Evolutionary conservation across 1,140 invertebrate genomes (phyloP), one percentile per base, ranked within the genome.

Genomic region (Mizuhopecten yessoensis): DNA sequence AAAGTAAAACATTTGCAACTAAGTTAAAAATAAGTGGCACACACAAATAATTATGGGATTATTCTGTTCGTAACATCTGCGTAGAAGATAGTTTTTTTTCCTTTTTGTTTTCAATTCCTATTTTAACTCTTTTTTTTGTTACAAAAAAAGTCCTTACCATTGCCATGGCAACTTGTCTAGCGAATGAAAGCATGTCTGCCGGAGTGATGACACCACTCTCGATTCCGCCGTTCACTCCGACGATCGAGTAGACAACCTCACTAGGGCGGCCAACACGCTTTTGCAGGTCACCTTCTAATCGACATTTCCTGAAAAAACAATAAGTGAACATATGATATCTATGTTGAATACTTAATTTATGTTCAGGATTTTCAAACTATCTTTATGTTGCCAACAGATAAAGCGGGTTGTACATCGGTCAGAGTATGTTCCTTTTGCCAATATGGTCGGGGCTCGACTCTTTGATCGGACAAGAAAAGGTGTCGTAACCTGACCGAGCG

Each of bases 111-210:
- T 29, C 7, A 57, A 39, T n/a, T n/a, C n/a, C n/a, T n/a, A n/a
- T n/a, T n/a, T n/a, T n/a, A n/a, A n/a, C n/a, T 39, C 13, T 5
- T 39, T 39, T 39, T 49, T 49, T 5, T 75, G 20, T 29, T 29
- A 34, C 7, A 36, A 13, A 86, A 34, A 89, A 75, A 36, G 17
- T 42, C 93, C 94, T 95, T 91, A 96, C 96, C 96, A 96, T 96
- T 88, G 96, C 96, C 94, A 96, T 94, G 57, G 95, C 93, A 42
- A 96, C 94, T 92, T 96, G 96, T 91, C 96, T 91, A 33, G 96
- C 96, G 87, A 96, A 96, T 49, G 96, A 96, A 87, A 96, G 89
- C 92, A 96, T 95, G 89, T 96, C 95, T 0, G 94, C 93, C 2
- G 96, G 94, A 15, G 94, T 95, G 45, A 96, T 94, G 10, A 94